Evolutionary conservation across 92 coral and sea anemone genomes (phyloP).

Genomic region (Porites evermanni): DNA sequence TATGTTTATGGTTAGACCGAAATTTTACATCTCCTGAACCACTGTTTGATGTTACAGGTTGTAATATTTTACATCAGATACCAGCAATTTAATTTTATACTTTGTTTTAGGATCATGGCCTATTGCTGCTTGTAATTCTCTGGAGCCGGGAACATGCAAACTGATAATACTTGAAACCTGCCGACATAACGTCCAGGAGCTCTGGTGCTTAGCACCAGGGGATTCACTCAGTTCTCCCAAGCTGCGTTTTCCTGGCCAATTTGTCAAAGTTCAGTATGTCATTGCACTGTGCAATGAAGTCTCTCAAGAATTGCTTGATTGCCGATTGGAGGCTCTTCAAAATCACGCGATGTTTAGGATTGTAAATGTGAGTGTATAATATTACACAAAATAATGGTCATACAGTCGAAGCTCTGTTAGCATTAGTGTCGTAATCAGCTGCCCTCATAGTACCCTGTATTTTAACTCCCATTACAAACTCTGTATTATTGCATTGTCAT

Average conservation of each 20-base stretch:
- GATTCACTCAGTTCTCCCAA: conserved; percentile 17
- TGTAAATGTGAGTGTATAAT: background rate
- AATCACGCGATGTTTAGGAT: background rate
- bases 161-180: conserved; percentile 8
- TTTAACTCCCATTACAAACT: too few species aligned
- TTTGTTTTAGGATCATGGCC: conserved; percentile 16
- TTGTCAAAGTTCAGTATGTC: conserved; percentile 21
- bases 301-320: conserved; percentile 18
- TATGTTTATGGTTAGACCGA: too few species aligned
- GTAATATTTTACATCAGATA: background rate
- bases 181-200: conserved; percentile 25
- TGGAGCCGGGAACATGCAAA: background rate
- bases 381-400: background rate
- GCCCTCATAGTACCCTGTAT: too few species aligned
- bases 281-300: conserved; percentile 1
- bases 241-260: conserved; percentile 13
- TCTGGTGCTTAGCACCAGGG: background rate
- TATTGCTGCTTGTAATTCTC: background rate
- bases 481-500: too few species aligned
- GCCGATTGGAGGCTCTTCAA: conserved; percentile 5
- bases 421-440: too few species aligned
- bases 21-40: too few species aligned
- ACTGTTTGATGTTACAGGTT: background rate
- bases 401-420: too few species aligned
- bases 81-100: background rate